phyloP scores from a whole-genome alignment of 2,888 invertebrate species.

The Agrotis segetum region DNA sequence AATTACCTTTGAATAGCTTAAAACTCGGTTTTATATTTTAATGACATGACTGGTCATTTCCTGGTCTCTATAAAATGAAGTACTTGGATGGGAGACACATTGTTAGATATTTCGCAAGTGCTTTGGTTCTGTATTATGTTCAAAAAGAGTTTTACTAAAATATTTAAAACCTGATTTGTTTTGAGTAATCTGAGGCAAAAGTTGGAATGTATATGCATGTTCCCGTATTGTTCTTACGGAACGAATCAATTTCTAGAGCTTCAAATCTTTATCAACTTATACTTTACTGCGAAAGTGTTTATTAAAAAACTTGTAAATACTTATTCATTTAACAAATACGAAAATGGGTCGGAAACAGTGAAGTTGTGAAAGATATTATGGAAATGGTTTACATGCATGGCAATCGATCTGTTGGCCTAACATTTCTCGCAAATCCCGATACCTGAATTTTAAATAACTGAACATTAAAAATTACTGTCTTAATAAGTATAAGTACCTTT shows the following conservation, averaged over 20 bases:
- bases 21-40: constrained; percentile 64
- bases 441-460: background rate
- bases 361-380: too few species aligned
- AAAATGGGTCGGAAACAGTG: background rate
- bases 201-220: too few species aligned
- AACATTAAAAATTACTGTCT: background rate
- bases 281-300: background rate
- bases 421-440: background rate
- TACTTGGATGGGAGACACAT: constrained; percentile 24
- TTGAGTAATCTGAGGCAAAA: background rate
- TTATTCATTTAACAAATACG: background rate
- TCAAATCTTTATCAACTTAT: background rate
- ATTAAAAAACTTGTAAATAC: background rate
- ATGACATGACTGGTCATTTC: constrained; percentile 67
- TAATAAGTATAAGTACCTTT: too few species aligned
- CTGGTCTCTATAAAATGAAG: constrained; percentile 54
- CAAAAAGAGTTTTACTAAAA: background rate
- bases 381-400: too few species aligned
- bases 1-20: constrained; percentile 82
- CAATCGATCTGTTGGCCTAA: background rate
- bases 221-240: background rate
- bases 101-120: constrained; percentile 40
- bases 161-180: constrained; percentile 18
- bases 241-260: background rate
- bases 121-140: constrained; percentile 6